Base-by-base conservation (phyloP, 2,797 vertebrate species). In the Xyrichtys novacula region DNA sequence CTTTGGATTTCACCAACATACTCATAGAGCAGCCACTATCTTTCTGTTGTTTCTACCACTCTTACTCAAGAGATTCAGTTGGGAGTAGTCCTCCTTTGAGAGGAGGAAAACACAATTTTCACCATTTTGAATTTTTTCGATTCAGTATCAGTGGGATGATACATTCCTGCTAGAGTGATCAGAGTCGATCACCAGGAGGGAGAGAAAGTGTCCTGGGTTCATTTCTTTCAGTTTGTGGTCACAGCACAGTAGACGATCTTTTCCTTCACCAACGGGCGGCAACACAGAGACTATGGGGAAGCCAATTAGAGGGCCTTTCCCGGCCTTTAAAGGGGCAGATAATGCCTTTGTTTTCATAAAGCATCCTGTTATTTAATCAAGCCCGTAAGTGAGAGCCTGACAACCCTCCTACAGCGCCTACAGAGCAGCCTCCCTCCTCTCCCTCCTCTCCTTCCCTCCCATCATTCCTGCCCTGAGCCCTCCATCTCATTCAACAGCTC, bases 311-410 rank as follows among this genome's bases (percentile, higher is more conserved):
- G 73, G 60, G 65, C 71, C 79, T 84, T 91, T 92, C 85, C 92
- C 65, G 78, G 69, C 67, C 81, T 86, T 92, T 91, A 83, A 89
- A 91, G 87, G 78, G 74, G 73, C 81, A 90, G 88, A 93, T 91
- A 94, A 92, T 87, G 86, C 90, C 82, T 85, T 90, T 91, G 91
- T 93, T 92, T 91, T 92, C 85, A 91, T 89, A 92, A 81, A 85
- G 89, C 86, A 91, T 93, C 90, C 90, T 93, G 92, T 91, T 93
- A 92, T 92, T 94, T 92, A 91, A 91, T 92, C 89, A 93, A 85
- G 88, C 78, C 82, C 84, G 87, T 87, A 90, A 93, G 89, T 90
- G 89, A 90, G 88, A 92, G 85, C 78, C 72, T 67, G 71, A 87
- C 89, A 84, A 80, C 83, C 87, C 74, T 86, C 85, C 81, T 81